phyloP scores from a whole-genome alignment of 2,113 vertebrate genomes.

The Grantiella picta region DNA sequence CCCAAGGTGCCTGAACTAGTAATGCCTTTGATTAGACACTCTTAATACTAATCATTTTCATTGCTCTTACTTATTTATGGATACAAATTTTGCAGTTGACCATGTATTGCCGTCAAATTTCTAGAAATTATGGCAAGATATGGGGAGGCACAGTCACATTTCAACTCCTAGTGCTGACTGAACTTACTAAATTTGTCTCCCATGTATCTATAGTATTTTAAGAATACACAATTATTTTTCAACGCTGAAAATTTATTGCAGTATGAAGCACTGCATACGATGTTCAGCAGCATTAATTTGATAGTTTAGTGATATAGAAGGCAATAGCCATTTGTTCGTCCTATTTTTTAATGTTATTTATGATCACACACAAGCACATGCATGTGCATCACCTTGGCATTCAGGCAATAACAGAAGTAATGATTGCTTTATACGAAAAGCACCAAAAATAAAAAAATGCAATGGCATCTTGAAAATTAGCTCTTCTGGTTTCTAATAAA shows the following conservation, averaged over 20 bases:
- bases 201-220: neutral
- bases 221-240: neutral
- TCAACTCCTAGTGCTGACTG: neutral
- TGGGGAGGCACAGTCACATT: neutral
- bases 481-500: neutral
- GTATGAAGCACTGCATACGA: neutral
- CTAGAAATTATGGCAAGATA: neutral
- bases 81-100: neutral
- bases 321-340: neutral
- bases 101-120: neutral
- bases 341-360: neutral
- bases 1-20: neutral
- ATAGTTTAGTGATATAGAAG: neutral
- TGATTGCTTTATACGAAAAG: neutral
- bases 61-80: neutral
- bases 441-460: neutral
- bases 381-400: neutral
- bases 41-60: neutral
- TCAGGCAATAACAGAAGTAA: neutral
- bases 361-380: accelerated
- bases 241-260: neutral
- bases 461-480: neutral
- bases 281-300: neutral
- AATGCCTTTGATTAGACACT: neutral
- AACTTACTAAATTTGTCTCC: neutral